These are phyloP conservation scores for Drosophila persimilis DNA, from an alignment of 1,140 invertebrate species.

Conservation along the genomic window DNA sequence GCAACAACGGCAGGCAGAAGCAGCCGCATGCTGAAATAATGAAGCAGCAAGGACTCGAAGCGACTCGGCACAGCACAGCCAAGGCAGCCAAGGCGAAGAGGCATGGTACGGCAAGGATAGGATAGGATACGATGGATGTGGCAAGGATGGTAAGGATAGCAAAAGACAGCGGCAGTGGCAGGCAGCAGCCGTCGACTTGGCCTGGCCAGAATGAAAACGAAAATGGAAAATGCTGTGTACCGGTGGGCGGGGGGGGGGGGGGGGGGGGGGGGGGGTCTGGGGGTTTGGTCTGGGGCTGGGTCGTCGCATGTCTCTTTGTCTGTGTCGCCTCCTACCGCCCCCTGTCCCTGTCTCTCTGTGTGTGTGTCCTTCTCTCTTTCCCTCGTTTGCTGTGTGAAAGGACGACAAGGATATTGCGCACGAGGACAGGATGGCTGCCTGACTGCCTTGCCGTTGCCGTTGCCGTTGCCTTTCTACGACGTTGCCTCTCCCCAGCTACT, in stretches of 20 bases:
- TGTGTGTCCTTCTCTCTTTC: slow-evolving; percentile 10
- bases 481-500: slow-evolving; percentile 8
- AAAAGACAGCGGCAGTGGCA: slow-evolving; percentile 34
- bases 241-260: neutral
- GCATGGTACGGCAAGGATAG: slow-evolving; percentile 18
- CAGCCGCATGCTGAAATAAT: slow-evolving; percentile 78
- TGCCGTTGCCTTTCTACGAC: slow-evolving; percentile 17
- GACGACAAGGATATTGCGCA: slow-evolving; percentile 79
- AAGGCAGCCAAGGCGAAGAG: neutral
- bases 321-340: neutral
- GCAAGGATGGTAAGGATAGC: slow-evolving; percentile 41
- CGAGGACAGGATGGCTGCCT: slow-evolving; percentile 77
- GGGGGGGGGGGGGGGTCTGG: neutral
- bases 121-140: too few relatives aligned
- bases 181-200: slow-evolving; percentile 31
- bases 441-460: slow-evolving; percentile 48
- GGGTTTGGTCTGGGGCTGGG: slow-evolving; percentile 12
- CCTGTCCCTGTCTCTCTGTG: slow-evolving; percentile 8
- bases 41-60: slow-evolving; percentile 79
- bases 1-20: slow-evolving; percentile 28
- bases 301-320: slow-evolving; percentile 42
- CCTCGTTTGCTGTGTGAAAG: slow-evolving; percentile 44
- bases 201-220: slow-evolving; percentile 78
- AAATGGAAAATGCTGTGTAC: slow-evolving; percentile 72
- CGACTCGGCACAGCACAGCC: slow-evolving; percentile 38